These are phyloP conservation scores for Polia nebulosa DNA, from an alignment of 2,888 invertebrate genomes.

Conservation along the genomic window DNA sequence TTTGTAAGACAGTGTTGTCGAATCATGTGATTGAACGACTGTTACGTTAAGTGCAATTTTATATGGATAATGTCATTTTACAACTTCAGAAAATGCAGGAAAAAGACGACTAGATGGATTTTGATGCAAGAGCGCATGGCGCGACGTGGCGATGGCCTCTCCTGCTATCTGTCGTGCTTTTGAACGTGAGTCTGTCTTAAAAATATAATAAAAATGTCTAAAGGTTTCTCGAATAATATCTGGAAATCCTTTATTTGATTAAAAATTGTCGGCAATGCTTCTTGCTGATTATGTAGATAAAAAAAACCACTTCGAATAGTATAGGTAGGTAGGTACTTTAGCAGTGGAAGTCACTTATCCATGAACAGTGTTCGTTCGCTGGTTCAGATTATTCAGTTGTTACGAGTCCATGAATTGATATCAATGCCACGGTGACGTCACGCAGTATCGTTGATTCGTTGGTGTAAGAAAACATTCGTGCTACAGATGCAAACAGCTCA, in stretches of 20 bases:
- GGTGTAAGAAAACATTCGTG: constrained; percentile 45
- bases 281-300: neutral
- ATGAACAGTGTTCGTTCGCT: constrained; percentile 2
- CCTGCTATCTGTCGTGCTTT: constrained; percentile 80
- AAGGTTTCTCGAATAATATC: constrained; percentile 9
- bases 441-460: constrained; percentile 33
- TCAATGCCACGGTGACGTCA: constrained; percentile 66
- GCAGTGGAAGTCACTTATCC: neutral
- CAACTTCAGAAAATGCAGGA: constrained; percentile 72
- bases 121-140: constrained; percentile 75
- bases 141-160: constrained; percentile 86
- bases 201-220: constrained; percentile 12
- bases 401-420: constrained; percentile 58
- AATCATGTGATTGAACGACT: constrained; percentile 54
- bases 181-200: constrained; percentile 81
- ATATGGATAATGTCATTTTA: constrained; percentile 63
- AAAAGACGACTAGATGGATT: constrained; percentile 82
- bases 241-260: neutral
- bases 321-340: neutral
- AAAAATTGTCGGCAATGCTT: neutral
- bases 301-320: constrained; percentile 2
- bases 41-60: constrained; percentile 53
- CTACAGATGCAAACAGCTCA: constrained; percentile 42
- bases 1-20: constrained; percentile 45
- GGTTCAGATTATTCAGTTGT: constrained; percentile 46